Conservation (phyloP, 2,888 invertebrate species). For the Lordiphosa andalusiaca region DNA sequence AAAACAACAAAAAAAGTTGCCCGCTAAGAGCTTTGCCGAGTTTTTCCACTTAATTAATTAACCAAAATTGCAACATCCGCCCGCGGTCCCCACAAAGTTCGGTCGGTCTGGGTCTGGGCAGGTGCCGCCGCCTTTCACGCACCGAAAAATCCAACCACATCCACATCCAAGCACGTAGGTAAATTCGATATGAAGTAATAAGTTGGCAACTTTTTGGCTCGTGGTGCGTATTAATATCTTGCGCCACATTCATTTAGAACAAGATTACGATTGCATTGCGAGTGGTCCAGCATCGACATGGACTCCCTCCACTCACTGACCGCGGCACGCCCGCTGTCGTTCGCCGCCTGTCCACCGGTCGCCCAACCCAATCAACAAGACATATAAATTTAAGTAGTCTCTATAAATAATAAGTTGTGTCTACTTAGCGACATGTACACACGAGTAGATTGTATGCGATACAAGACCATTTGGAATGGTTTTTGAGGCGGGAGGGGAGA, state of each 20-base stretch:
- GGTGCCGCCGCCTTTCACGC: slow-evolving; percentile 58
- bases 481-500: not conserved
- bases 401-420: slow-evolving; percentile 71
- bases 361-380: slow-evolving; percentile 64
- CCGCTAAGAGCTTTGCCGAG: slow-evolving; percentile 45
- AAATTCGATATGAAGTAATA: slow-evolving; percentile 70
- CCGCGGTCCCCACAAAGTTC: slow-evolving; percentile 48
- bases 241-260: slow-evolving; percentile 73
- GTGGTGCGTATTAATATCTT: slow-evolving; percentile 45
- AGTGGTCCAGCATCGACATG: slow-evolving; percentile 28
- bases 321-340: slow-evolving; percentile 65
- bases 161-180: slow-evolving; percentile 30
- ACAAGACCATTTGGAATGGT: slow-evolving; percentile 3
- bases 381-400: slow-evolving; percentile 62
- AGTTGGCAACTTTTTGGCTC: slow-evolving; percentile 19
- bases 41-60: slow-evolving; percentile 71
- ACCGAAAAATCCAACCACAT: slow-evolving; percentile 32
- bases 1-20: slow-evolving; percentile 3
- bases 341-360: slow-evolving; percentile 28
- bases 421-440: slow-evolving; percentile 71
- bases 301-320: slow-evolving; percentile 8
- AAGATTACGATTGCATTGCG: slow-evolving; percentile 55
- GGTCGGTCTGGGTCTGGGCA: slow-evolving; percentile 21
- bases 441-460: slow-evolving; percentile 50
- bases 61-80: slow-evolving; percentile 66